Conservation (phyloP, 2,888 invertebrate genomes). For the Rutpela maculata region DNA sequence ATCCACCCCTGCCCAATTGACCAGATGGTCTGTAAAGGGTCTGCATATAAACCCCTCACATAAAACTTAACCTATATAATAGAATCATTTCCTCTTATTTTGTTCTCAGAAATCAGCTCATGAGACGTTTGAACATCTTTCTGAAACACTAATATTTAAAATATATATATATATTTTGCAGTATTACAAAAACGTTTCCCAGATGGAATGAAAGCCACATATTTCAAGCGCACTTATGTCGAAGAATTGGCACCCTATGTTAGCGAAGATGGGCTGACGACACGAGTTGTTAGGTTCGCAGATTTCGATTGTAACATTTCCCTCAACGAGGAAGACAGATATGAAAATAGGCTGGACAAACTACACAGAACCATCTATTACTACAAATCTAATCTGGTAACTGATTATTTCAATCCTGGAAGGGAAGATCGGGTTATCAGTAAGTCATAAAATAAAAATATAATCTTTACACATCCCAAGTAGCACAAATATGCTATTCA, state of each 20-base stretch:
- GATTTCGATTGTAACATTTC: slow-evolving; percentile 77
- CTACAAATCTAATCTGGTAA: slow-evolving; percentile 74
- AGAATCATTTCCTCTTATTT: too few species aligned
- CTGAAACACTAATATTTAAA: too few species aligned
- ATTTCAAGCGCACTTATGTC: slow-evolving; percentile 84
- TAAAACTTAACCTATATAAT: too few species aligned
- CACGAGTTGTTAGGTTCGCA: slow-evolving; percentile 78
- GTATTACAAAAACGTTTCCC: slow-evolving; percentile 80
- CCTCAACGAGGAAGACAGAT: slow-evolving; percentile 78
- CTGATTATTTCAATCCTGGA: slow-evolving; percentile 81
- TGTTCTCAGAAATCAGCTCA: too few species aligned
- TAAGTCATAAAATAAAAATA: slow-evolving; percentile 63
- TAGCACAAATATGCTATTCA: too few species aligned
- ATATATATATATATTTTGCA: slow-evolving; percentile 40
- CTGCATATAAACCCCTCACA: too few species aligned
- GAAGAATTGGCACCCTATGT: slow-evolving; percentile 88
- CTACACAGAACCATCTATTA: slow-evolving; percentile 77
- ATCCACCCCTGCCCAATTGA: too few species aligned
- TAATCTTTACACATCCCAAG: too few species aligned
- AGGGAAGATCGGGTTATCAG: slow-evolving; percentile 83
- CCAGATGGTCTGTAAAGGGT: too few species aligned
- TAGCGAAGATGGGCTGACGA: slow-evolving; percentile 83
- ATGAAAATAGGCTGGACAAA: slow-evolving; percentile 80
- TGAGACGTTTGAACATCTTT: too few species aligned
- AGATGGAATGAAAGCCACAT: slow-evolving; percentile 80